phyloP scores from a whole-genome alignment of 2,797 vertebrate genomes.

The Oreortyx pictus region DNA sequence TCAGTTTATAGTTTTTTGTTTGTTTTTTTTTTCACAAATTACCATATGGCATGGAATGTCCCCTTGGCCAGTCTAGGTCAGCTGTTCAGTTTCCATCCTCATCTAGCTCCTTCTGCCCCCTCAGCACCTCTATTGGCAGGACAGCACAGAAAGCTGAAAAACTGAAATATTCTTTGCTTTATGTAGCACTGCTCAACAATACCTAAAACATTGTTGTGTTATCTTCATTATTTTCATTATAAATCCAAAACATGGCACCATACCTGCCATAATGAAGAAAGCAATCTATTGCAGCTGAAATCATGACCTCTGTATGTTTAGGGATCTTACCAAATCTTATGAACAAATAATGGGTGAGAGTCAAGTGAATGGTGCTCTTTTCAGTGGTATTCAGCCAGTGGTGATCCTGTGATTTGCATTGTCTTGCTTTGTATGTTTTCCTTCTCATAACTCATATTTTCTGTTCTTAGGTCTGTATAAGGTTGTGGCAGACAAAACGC shows the following conservation, averaged over 20 bases:
- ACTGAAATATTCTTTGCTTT: background rate
- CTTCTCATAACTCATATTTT: slow-evolving; percentile 45
- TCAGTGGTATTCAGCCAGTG: no score
- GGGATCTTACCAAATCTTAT: no score
- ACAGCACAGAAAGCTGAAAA: background rate
- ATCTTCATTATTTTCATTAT: background rate
- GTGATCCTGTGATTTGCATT: background rate
- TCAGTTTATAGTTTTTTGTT: background rate
- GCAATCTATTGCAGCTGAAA: background rate
- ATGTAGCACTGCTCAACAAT: background rate
- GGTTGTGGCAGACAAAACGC: slow-evolving; percentile 81
- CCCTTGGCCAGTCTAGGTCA: background rate
- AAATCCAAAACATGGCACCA: background rate
- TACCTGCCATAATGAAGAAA: background rate
- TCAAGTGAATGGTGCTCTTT: no score
- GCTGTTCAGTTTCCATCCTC: background rate
- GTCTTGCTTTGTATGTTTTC: background rate
- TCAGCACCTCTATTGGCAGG: background rate
- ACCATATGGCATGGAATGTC: background rate
- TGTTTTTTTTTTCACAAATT: background rate
- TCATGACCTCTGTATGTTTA: background rate
- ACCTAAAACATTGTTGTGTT: background rate
- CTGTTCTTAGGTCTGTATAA: slow-evolving; percentile 84
- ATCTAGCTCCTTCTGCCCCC: background rate
- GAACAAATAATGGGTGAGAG: no score